phyloP scores from a whole-genome alignment of 2,888 invertebrate species.

The Uloborus plumipes region DNA sequence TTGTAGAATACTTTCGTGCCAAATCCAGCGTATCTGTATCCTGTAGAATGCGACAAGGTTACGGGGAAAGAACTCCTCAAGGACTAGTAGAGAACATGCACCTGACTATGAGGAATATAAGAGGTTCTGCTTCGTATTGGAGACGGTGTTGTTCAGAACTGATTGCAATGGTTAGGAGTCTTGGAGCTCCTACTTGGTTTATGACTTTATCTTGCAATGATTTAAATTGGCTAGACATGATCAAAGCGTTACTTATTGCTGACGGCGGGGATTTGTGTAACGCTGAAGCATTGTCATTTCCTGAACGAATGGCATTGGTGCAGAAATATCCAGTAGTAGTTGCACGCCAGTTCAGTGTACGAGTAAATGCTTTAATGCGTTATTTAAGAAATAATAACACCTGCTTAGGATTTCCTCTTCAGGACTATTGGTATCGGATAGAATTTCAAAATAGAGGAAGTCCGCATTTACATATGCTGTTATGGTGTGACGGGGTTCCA shows the following conservation, averaged over 20 bases:
- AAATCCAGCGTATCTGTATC: too few species aligned
- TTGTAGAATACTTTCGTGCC: constrained; percentile 20
- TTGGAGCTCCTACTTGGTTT: constrained; percentile 40
- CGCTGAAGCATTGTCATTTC: constrained; percentile 19
- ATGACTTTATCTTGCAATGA: constrained; percentile 53
- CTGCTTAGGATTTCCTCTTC: constrained; percentile 10
- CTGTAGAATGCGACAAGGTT: too few species aligned
- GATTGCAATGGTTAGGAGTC: constrained; percentile 40
- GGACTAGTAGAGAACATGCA: not conserved
- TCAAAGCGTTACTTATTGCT: constrained; percentile 44
- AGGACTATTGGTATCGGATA: constrained; percentile 57
- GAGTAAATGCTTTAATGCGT: constrained; percentile 25
- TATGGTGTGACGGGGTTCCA: constrained; percentile 42
- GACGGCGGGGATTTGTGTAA: constrained; percentile 37
- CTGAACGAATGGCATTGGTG: constrained; percentile 24
- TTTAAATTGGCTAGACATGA: constrained; percentile 48
- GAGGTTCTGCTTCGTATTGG: constrained; percentile 42
- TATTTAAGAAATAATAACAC: not conserved
- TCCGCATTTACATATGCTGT: constrained; percentile 53
- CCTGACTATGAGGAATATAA: constrained; percentile 26
- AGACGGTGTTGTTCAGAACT: constrained; percentile 31
- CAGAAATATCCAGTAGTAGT: constrained; percentile 27
- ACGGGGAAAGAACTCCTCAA: too few species aligned
- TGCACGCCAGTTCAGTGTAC: constrained; percentile 11
- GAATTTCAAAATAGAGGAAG: constrained; percentile 49